These are phyloP conservation scores for Rousettus madagascariensis DNA, from an alignment of 2,797 vertebrate species.

Conservation along the genomic window DNA sequence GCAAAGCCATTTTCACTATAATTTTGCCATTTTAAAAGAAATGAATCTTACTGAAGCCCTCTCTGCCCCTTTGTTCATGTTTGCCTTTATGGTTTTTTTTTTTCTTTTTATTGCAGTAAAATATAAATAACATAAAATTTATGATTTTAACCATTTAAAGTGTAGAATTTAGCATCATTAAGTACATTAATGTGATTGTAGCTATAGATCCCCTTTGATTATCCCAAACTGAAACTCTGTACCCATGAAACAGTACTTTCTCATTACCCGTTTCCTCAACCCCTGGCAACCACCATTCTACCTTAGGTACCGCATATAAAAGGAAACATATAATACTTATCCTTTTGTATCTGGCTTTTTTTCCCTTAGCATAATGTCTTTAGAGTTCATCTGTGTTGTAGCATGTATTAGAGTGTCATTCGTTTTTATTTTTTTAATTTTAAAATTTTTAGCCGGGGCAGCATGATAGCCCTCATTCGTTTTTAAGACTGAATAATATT, in stretches of 20 bases:
- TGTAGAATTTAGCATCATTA: neutral
- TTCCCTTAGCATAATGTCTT: neutral
- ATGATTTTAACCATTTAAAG: neutral
- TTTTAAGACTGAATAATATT: neutral
- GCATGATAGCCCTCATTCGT: neutral
- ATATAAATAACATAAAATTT: neutral
- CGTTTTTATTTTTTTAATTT: too few species aligned
- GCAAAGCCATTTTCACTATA: neutral
- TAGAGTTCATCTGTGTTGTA: neutral
- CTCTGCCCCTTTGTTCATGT: neutral
- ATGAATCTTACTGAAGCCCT: neutral
- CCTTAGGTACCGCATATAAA: neutral
- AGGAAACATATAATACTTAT: neutral
- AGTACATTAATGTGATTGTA: neutral
- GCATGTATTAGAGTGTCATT: neutral
- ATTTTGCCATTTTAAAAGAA: neutral
- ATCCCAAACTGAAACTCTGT: neutral
- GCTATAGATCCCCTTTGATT: neutral
- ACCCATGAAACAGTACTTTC: neutral
- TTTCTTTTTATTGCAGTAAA: neutral
- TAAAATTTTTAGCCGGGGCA: too few species aligned
- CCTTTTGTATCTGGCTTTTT: neutral
- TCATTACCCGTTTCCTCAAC: accelerated
- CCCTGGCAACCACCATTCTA: too few species aligned
- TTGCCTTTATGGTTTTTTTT: neutral